Evolutionary conservation across 2,113 vertebrate species (phyloP).

Genomic region (Coracopsis vasa): DNA sequence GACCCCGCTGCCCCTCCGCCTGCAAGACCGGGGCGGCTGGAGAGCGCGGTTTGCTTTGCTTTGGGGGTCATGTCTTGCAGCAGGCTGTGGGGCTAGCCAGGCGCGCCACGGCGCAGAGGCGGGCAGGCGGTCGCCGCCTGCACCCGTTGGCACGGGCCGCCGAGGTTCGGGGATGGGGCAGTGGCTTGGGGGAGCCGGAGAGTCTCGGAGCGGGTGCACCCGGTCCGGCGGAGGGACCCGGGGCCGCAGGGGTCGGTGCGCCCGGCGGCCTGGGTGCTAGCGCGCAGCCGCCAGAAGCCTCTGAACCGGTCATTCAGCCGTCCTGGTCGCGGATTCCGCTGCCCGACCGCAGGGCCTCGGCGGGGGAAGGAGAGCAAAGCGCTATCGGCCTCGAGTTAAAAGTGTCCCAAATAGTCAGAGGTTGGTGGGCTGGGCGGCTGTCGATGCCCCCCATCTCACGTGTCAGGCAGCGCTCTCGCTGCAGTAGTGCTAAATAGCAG

Average conservation of each 20-base stretch:
- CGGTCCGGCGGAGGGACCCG: not conserved
- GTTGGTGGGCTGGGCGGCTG: not conserved
- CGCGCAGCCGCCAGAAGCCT: not conserved
- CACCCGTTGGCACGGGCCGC: not conserved
- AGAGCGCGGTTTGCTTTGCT: not conserved
- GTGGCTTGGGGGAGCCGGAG: not conserved
- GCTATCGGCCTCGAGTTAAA: not conserved
- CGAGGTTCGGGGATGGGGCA: not conserved
- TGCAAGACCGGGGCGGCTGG: not conserved
- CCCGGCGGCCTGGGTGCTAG: not conserved
- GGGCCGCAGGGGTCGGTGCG: not conserved
- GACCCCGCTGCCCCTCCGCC: not conserved
- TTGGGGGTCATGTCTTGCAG: too few species aligned
- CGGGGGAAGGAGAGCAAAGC: not conserved
- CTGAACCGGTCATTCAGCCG: not conserved
- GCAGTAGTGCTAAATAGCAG: fast-evolving
- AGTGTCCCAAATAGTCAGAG: not conserved
- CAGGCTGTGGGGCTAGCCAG: not conserved
- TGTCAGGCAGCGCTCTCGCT: not conserved
- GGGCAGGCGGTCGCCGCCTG: not conserved
- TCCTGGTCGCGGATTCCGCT: not conserved
- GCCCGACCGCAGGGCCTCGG: not conserved
- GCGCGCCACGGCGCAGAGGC: not conserved
- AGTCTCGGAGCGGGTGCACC: not conserved
- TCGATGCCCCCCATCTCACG: not conserved